Base-by-base conservation (phyloP, 2,797 vertebrate species). In the Varecia variegata region DNA sequence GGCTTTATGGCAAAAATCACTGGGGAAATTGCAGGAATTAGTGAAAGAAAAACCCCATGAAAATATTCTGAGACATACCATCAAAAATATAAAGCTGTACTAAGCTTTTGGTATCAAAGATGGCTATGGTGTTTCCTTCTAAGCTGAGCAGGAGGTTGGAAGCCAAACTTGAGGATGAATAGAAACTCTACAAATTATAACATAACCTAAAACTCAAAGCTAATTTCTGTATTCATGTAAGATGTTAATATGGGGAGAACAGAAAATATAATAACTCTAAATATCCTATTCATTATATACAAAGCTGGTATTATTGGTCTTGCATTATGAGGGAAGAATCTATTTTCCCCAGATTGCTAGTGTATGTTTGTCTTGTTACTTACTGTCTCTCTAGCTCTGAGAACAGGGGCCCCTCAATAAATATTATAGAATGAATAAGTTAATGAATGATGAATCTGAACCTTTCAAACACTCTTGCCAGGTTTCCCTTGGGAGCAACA, bases 381-480 rank as follows among this genome's bases (percentile, higher is more conserved):
- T 56, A 38, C 18, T 25, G n/a, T 84, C 43, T 96, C 12, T 88
- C 35, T 7, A 62, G 68, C 32, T 35, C 4, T 38, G 27, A 86
- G 38, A 70, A 91, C 65, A 86, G 82, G 73, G 67, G 52, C 21
- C 38, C 67, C 76, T 93, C 56, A 38, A n/a, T 92, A 97, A 93
- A 89, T 95, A 94, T 96, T 96, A 76, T 25, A 70, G 54, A 87
- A 92, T 52, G 89, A 96, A 96, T 94, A 95, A 94, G 87, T 88
- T 81, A 93, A 90, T 74, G 58, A 89, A 40, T 21, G 45, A 89
- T 86, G 88, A 96, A 50, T 89, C 7, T 50, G 60, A 96, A 86
- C 38, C 47, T 95, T 93, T 80, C 54, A 95, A 62, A 90, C 14
- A 77, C 67, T 68, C 62, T 92, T 92, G 35, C 32, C 15, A 74